Evolutionary conservation across 1,140 invertebrate genomes (phyloP), one percentile per base, ranked within the genome.

Genomic region (Drosophila oshimai): DNA sequence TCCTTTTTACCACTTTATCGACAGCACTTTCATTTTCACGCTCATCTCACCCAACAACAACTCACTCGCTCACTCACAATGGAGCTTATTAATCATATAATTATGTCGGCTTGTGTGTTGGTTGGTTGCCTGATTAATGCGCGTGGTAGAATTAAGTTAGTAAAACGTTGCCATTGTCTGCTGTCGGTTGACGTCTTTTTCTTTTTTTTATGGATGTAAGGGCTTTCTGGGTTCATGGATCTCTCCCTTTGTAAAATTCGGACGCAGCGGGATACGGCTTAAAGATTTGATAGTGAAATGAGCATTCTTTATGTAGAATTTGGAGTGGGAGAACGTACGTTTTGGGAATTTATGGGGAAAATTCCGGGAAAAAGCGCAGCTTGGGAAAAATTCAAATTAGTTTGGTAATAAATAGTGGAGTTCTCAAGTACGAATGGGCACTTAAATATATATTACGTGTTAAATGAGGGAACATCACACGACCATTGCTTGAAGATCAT

Each of bases 21-120:
- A 57, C 36, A 81, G 58, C 78, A 81, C 77, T 81, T 81, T 81
- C 77, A 83, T 81, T 81, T 81, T 81, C 77, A 81, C 54, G 73
- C 78, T 81, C 77, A 65, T 28, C 62, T n/a, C n/a, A n/a, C n/a
- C n/a, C n/a, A n/a, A n/a, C n/a, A n/a, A n/a, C 62, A 65, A 41
- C 60, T 39, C 42, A 42, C 50, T 13, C 36, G 10, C 41, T 39
- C 55, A 62, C 62, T 62, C 67, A 81, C 73, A 81, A 76, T 80
- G 60, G n/a, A 9, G 72, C 77, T 81, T 81, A 80, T 81, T 80
- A 80, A 80, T 80, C 77, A 83, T 53, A 49, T 80, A 81, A 80
- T 80, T 80, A 75, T 71, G 64, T 65, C 34, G 61, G 22, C 12
- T 17, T 41, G 31, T 31, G 69, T 50, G n/a, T 28, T 60, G 64